Evolutionary conservation across 1,140 invertebrate genomes (phyloP), one percentile per base, ranked within the genome.

Genomic region (Trachelipus rathkii): DNA sequence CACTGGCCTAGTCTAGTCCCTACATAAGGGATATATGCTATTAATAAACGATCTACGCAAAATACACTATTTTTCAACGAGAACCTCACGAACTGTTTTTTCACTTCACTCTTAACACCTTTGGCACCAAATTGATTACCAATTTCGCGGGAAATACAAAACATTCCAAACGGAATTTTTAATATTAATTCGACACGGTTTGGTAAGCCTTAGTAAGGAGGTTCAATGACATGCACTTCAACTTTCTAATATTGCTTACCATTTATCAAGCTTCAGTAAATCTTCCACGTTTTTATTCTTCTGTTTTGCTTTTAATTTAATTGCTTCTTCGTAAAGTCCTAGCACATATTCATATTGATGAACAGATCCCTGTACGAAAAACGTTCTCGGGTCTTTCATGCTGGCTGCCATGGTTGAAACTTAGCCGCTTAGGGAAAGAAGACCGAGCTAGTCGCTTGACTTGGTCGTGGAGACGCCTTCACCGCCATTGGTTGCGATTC

Each of bases 241-340:
- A 60, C 50, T 60, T 60, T 60, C 50, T 60, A 60, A 60, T 60
- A 60, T 33, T 60, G 50, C 84, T 84, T 82, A 85, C 84, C 84
- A 85, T 79, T 80, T 82, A 78, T 85, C 84, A 45, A 85, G 79
- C 78, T 84, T 84, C 53, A 85, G 82, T 70, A 83, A 82, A 80
- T 85, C 84, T 78, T 84, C 84, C 10, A 84, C 83, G 82, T 85
- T 85, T 77, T 84, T 84, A 69, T 82, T 84, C 75, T 83, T 83
- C 74, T 83, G 80, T 53, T 80, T 74, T 15, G 84, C 83, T 78
- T 84, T 84, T 77, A 82, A 74, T 75, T 81, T 82, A 4, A 85
- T 75, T 69, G 83, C 84, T 60, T 84, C 83, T 73, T 84, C 82
- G 76, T 84, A 84, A 24, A 82, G 76, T 33, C 77, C 78, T 24